Evolutionary conservation across 2,888 invertebrate genomes (phyloP), one percentile per base, ranked within the genome.

Genomic region (Beris chalybata): DNA sequence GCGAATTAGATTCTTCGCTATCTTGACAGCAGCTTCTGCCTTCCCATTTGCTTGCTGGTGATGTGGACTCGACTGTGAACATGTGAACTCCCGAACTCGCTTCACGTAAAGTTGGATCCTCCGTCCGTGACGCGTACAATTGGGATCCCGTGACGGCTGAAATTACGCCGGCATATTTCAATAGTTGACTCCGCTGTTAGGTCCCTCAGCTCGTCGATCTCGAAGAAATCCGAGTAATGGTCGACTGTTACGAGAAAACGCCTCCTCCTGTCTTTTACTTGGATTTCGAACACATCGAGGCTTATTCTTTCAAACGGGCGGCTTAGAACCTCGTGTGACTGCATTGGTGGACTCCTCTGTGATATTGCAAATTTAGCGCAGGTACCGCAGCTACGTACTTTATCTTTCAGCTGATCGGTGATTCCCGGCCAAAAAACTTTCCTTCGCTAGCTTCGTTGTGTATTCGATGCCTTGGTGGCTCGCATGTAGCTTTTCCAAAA

Each of bases 391-490:
- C 6, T 6, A 6, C 12, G 5, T n/a, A 48, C 12, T 3, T 6
- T 13, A 48, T 64, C 13, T 32, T 47, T 64, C 9, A 67, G 63
- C 31, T 57, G 30, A 44, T 61, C 52, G 9, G 38, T 30, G 13
- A 64, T 52, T 15, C 52, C 45, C n/a, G 57, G 50, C 67, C 63
- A 64, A 56, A 56, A 67, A 0, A 67, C 48, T 22, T 13, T 67
- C 63, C 9, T 44, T 22, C 56, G 64, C 67, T 64, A 50, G 32
- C 47, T 12, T 52, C 13, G 57, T 57, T 43, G 13, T 52, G 5
- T 52, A 15, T 32, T 57, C 63, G 12, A 56, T 64, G 7, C 64
- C 67, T 22, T 58, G 57, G 31, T 67, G 67, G 47, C 48, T 38
- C 32, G 15, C 32, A 30, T 64, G 58, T 7, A 64, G n/a, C 50